Evolutionary conservation across 2,888 invertebrate species (phyloP).

Genomic region (Pristionchus mayeri): DNA sequence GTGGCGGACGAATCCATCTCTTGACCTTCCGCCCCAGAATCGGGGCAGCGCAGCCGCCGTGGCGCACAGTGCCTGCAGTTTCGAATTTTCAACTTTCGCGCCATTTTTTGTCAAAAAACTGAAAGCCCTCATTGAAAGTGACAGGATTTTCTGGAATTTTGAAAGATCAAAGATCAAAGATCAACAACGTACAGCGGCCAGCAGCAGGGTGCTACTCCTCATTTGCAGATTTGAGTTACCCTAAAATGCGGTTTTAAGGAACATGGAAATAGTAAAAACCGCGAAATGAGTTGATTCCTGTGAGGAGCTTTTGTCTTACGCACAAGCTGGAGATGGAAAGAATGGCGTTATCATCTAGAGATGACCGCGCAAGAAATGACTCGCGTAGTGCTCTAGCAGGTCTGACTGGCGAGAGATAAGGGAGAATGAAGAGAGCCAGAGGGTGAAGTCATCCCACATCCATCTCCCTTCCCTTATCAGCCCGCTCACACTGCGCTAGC

Average conservation of each 20-base stretch:
- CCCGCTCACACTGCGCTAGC: background rate
- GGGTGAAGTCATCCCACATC: background rate
- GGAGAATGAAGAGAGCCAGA: too few relatives aligned
- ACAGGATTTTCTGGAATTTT: background rate
- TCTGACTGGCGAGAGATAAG: too few relatives aligned
- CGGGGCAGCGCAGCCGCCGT: background rate
- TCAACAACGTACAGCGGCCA: background rate
- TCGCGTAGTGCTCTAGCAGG: too few relatives aligned
- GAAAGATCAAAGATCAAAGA: background rate
- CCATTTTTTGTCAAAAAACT: background rate
- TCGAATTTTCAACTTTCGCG: background rate
- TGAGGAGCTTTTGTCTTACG: background rate
- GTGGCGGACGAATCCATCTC: conserved; percentile 5
- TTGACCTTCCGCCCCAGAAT: background rate
- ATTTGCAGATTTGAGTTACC: background rate
- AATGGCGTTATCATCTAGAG: background rate
- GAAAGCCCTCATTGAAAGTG: background rate
- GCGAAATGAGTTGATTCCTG: background rate
- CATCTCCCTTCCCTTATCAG: background rate
- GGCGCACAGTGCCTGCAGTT: background rate
- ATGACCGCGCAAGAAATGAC: too few relatives aligned
- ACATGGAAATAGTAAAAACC: background rate
- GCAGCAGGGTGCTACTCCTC: conserved; percentile 14
- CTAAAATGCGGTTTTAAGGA: background rate
- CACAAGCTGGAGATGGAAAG: background rate